Base-by-base conservation (phyloP, 2,113 vertebrate species). In the Cyphomyrus plagiostoma region DNA sequence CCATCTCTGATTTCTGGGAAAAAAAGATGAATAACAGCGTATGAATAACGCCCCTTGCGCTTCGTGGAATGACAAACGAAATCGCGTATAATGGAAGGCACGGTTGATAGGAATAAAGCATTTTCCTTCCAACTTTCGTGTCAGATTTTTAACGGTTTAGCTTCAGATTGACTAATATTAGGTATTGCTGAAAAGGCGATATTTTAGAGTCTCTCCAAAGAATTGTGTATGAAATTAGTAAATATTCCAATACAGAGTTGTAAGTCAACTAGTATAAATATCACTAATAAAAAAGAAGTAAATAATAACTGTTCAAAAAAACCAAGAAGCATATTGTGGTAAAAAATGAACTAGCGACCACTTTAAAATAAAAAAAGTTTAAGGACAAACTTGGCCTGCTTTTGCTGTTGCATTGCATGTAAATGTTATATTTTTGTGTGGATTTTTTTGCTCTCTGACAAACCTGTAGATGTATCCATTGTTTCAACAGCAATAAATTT, bases 1-100 rank as follows among this genome's bases (percentile, higher is more conserved):
- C 35, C 74, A 80, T 80, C 74, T 80, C 74, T 80, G 74, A 80
- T 80, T 80, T 80, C 74, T 80, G 74, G 35, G 35, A 80, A 80
- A 77, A 35, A 39, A 80, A 42, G 15, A 35, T 80, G 15, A 80
- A 80, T 80, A 80, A 39, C 15, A 80, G 74, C 35, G 17, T 42
- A 70, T 70, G 62, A 70, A 70, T 70, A 70, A 30, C 3, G 11
- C 9, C n/a, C 62, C 62, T 13, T 4, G 62, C n/a, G n/a, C 62
- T 30, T 10, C 10, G n/a, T 70, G 62, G 62, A 11, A 70, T 70
- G 62, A 70, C 26, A 30, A 70, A 13, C 3, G 62, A 26, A 70
- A 70, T 70, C 1, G 10, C 3, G 26, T 70, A 30, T 11, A 30
- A 26, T 70, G 62, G 62, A 70, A 70, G 62, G 26, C 62, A 30